Evolutionary conservation across 2,113 vertebrate genomes (phyloP).

Genomic region (Tiliqua scincoides): DNA sequence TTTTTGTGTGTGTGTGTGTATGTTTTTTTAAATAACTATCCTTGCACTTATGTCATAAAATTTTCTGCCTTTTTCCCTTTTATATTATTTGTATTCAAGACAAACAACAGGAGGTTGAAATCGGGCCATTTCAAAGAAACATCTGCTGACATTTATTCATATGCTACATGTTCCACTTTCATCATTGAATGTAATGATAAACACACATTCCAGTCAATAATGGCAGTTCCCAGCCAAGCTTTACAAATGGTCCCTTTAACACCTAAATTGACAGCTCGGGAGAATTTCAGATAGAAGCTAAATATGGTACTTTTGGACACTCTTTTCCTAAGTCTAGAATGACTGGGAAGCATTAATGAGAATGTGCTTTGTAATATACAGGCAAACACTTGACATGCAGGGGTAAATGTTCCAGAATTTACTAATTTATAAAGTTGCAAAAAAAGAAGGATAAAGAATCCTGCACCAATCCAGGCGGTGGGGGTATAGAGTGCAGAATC

Average conservation of each 20-base stretch:
- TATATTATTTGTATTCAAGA: conserved; percentile 89
- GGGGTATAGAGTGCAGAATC: conserved; percentile 33
- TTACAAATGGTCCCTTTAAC: conserved; percentile 89
- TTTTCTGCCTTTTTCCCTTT: conserved; percentile 81
- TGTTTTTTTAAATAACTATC: conserved; percentile 80
- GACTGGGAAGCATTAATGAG: conserved; percentile 81
- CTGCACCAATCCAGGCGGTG: neutral
- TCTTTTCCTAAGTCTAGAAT: conserved; percentile 82
- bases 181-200: conserved; percentile 87
- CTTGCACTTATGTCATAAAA: conserved; percentile 85
- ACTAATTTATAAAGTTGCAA: conserved; percentile 55
- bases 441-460: conserved; percentile 25
- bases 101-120: conserved; percentile 89
- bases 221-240: conserved; percentile 87
- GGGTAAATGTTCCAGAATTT: conserved; percentile 74
- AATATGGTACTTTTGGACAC: conserved; percentile 88
- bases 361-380: conserved; percentile 75
- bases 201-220: conserved; percentile 89
- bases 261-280: conserved; percentile 87
- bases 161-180: conserved; percentile 87
- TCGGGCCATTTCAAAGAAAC: conserved; percentile 88
- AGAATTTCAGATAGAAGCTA: conserved; percentile 87
- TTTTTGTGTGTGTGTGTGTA: conserved; percentile 65
- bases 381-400: conserved; percentile 68
- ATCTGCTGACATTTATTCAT: conserved; percentile 89